Percentiles rank a stretch among this genome's conserved stretches.
Evolutionary conservation across 2,888 invertebrate genomes (phyloP).

Genomic region (Melieria picta): DNA sequence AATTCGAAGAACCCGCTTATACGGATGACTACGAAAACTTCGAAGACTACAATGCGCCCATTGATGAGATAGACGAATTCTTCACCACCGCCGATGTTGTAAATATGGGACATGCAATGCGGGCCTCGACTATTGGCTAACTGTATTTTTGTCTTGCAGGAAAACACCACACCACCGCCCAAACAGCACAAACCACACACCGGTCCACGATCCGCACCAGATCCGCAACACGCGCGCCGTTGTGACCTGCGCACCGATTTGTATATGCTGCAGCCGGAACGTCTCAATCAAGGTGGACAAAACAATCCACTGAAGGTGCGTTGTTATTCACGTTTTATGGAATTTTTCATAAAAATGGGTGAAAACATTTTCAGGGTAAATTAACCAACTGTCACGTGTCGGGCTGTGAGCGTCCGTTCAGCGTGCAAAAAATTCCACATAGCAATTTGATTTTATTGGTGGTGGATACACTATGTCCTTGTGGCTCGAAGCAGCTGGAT

Average conservation of each 20-base stretch:
- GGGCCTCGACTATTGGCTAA: not conserved
- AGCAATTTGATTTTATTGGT: conserved; percentile 89
- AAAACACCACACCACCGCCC: conserved; percentile 61
- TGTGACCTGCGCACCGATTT: conserved; percentile 90
- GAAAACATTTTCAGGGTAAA: conserved; percentile 71
- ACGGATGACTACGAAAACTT: conserved; percentile 63
- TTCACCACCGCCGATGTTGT: conserved; percentile 64
- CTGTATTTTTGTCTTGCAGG: conserved; percentile 45
- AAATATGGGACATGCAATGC: conserved; percentile 25
- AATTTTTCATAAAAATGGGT: too few relatives aligned
- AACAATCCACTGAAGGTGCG: conserved; percentile 80
- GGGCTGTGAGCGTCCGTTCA: conserved; percentile 90
- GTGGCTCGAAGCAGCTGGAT: conserved; percentile 86
- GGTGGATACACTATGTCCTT: conserved; percentile 88
- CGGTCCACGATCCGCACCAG: conserved; percentile 67
- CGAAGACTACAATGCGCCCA: conserved; percentile 60
- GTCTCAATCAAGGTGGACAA: conserved; percentile 79
- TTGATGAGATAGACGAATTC: conserved; percentile 64
- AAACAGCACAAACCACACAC: conserved; percentile 59
- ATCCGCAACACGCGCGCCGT: conserved; percentile 74
- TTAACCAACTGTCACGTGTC: conserved; percentile 88
- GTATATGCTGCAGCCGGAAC: conserved; percentile 83
- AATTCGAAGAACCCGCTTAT: conserved; percentile 62
- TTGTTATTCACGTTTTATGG: not conserved
- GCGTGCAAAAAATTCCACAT: conserved; percentile 90